Base-by-base conservation (phyloP, 1,140 invertebrate genomes). In the Whitmania pigra region DNA sequence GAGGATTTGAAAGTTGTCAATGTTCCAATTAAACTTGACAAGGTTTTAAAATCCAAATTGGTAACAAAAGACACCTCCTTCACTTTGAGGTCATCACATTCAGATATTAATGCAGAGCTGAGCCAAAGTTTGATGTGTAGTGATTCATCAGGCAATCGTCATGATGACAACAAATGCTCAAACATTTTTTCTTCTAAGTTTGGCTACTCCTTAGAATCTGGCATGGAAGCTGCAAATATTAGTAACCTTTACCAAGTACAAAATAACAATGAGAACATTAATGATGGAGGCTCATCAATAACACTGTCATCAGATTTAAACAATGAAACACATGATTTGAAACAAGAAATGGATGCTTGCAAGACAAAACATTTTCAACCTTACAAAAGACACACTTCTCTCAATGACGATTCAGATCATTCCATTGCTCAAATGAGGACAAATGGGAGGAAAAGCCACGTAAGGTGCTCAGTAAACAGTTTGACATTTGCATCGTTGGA, bases 401-500 rank as follows among this genome's bases (percentile, higher is more conserved):
- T 27, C 11, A 70, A 49, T 70, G 69, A 70, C 4, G 43, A 40
- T 29, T 53, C 69, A 0, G 20, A 70, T 25, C 53, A 53, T 11
- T 25, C 49, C 22, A 49, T 53, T 49, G 36, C 29, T 63, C 57
- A 63, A n/a, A 31, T 63, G 22, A 25, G 22, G 25, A 70, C 17
- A 25, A 70, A 49, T 25, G 25, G 18, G 54, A 66, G 36, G 11
- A 54, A 66, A 0, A 29, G 25, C 20, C 22, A 40, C 1, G 53
- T 53, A 3, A 67, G 53, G 73, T n/a, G 20, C 53, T 27, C 29
- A 53, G 29, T 57, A 40, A 57, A 36, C 40, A 40, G 69, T 57
- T 22, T 74, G 63, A n/a, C 70, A 53, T 43, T 68, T 66, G 72
- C 70, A 4, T 74, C 73, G 9, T 27, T 86, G 22, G 88, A 89